phyloP scores from a whole-genome alignment of 2,888 invertebrate genomes.

The Agrotis clavis region DNA sequence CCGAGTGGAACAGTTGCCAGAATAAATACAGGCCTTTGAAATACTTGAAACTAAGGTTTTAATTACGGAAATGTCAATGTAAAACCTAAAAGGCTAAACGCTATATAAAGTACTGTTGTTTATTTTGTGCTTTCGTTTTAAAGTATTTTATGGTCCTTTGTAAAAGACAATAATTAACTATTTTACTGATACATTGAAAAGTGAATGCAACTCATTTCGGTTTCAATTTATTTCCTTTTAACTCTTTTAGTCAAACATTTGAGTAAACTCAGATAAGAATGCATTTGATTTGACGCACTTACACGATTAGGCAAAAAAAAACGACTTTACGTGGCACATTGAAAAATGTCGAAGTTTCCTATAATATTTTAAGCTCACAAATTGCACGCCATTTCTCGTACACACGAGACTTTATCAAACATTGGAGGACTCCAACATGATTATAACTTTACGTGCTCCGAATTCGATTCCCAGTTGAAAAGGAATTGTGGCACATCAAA shows the following conservation, averaged over 20 bases:
- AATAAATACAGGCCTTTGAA: slow-evolving; percentile 77
- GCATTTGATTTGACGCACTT: background rate
- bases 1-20: slow-evolving; percentile 81
- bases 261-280: background rate
- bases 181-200: no score
- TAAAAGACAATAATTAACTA: no score
- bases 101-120: slow-evolving; percentile 1
- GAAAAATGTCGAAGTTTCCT: slow-evolving; percentile 55
- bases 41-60: slow-evolving; percentile 65
- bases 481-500: slow-evolving; percentile 86
- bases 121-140: slow-evolving; percentile 4
- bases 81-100: background rate
- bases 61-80: slow-evolving; percentile 36
- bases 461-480: slow-evolving; percentile 80
- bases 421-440: slow-evolving; percentile 88
- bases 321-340: slow-evolving; percentile 1
- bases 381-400: slow-evolving; percentile 84
- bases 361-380: slow-evolving; percentile 76
- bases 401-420: slow-evolving; percentile 86
- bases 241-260: background rate
- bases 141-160: background rate
- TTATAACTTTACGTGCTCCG: slow-evolving; percentile 89
- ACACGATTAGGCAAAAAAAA: background rate
- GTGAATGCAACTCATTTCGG: background rate
- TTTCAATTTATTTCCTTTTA: no score